Evolutionary conservation across 2,797 vertebrate genomes (phyloP).

Genomic region (Euthynnus affinis): DNA sequence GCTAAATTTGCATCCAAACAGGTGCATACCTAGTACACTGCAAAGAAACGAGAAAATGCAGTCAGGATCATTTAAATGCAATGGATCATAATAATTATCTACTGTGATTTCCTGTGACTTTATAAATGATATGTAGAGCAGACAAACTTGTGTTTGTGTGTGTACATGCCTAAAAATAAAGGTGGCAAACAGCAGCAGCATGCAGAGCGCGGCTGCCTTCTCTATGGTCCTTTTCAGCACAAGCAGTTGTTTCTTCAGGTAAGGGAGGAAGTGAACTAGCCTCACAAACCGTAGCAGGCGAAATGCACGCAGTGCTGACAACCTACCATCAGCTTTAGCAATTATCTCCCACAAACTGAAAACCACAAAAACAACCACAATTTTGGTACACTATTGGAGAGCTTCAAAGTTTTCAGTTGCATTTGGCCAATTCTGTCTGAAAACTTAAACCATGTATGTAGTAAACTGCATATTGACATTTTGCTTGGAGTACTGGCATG

Average conservation of each 20-base stretch:
- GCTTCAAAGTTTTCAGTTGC: too few species aligned
- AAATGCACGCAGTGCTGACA: constrained; percentile 90
- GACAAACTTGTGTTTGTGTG: background rate
- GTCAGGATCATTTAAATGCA: constrained; percentile 2
- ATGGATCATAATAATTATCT: background rate
- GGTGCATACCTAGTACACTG: constrained; percentile 93
- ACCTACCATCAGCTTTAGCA: constrained; percentile 86
- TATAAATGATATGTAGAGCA: background rate
- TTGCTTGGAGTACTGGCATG: too few species aligned
- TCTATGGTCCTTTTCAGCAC: constrained; percentile 93
- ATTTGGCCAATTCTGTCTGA: background rate
- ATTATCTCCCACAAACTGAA: constrained; percentile 91
- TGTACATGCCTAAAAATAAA: constrained; percentile 90
- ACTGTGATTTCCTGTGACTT: background rate
- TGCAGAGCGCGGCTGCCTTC: constrained; percentile 91
- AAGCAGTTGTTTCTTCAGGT: constrained; percentile 90
- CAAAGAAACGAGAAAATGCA: background rate
- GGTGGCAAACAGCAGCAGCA: constrained; percentile 91
- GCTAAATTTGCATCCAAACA: constrained; percentile 92
- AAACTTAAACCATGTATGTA: background rate
- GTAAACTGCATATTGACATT: too few species aligned
- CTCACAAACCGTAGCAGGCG: constrained; percentile 91
- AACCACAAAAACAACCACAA: constrained; percentile 36
- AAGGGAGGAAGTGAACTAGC: constrained; percentile 90
- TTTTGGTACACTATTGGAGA: background rate